Percentiles rank a stretch among this genome's conserved stretches.
Conservation (phyloP, 2,888 invertebrate genomes). For the Bombylius discolor region DNA sequence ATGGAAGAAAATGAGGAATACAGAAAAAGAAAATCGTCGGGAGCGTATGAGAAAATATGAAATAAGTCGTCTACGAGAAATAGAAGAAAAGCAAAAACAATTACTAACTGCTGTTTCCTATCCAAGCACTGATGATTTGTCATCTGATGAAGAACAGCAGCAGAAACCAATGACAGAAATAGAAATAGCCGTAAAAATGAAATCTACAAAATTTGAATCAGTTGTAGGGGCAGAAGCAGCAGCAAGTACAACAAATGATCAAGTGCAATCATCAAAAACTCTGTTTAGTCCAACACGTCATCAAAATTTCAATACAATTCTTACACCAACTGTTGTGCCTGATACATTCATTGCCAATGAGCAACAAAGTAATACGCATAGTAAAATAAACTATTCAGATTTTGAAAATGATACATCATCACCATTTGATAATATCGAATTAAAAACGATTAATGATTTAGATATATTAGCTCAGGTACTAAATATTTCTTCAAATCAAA, state of each 20-base stretch:
- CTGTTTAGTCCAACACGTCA: conserved; percentile 14
- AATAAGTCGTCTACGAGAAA: conserved; percentile 42
- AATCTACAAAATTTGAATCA: neutral
- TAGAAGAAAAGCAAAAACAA: conserved; percentile 43
- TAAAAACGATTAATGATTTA: conserved; percentile 86
- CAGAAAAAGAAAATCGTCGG: conserved; percentile 46
- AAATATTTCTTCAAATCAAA: conserved; percentile 20
- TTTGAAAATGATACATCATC: conserved; percentile 87
- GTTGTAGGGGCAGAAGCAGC: neutral
- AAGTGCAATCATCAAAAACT: neutral
- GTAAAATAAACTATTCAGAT: conserved; percentile 49
- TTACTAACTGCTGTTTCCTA: conserved; percentile 47
- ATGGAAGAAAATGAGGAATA: conserved; percentile 52
- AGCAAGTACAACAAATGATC: neutral
- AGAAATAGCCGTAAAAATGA: neutral
- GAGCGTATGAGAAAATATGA: conserved; percentile 47
- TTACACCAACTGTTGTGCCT: conserved; percentile 32
- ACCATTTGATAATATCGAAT: conserved; percentile 85
- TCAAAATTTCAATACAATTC: conserved; percentile 30
- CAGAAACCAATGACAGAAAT: conserved; percentile 15
- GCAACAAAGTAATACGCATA: neutral
- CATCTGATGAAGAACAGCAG: conserved; percentile 35
- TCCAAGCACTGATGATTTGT: conserved; percentile 48
- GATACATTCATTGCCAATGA: neutral
- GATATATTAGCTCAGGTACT: conserved; percentile 75